These are phyloP conservation scores for Eidolon helvum DNA, from an alignment of 2,113 vertebrate genomes.

Conservation along the genomic window DNA sequence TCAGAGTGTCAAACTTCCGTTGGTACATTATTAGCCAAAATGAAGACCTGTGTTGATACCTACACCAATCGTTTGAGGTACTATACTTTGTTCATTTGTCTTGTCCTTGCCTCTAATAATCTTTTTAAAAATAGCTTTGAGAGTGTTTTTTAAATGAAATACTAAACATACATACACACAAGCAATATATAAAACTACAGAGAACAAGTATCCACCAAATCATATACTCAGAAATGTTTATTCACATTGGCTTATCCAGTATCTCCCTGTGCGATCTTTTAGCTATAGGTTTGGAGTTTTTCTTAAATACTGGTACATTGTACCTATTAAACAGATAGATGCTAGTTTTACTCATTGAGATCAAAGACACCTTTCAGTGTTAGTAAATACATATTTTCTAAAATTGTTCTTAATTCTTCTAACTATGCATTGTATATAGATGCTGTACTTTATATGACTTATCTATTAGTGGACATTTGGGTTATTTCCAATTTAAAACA, in stretches of 20 bases:
- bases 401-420: background rate
- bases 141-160: background rate
- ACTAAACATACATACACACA: background rate
- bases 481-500: background rate
- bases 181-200: background rate
- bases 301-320: background rate
- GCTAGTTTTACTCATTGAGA: background rate
- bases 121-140: background rate
- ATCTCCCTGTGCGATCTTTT: background rate
- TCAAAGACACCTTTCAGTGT: background rate
- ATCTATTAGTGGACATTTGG: background rate
- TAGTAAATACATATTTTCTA: background rate
- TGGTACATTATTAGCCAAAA: constrained; percentile 96
- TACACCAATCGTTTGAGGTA: constrained; percentile 98
- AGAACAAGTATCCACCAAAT: background rate
- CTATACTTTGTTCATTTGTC: background rate
- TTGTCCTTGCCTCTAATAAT: background rate
- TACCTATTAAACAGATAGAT: background rate
- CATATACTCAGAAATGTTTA: background rate
- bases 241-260: background rate
- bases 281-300: background rate
- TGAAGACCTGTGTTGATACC: constrained; percentile 99
- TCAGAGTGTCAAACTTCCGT: constrained; percentile 95
- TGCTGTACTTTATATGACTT: background rate
- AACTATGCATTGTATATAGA: background rate